Evolutionary conservation across 2,113 vertebrate genomes (phyloP).

Genomic region (Tauraco erythrolophus): DNA sequence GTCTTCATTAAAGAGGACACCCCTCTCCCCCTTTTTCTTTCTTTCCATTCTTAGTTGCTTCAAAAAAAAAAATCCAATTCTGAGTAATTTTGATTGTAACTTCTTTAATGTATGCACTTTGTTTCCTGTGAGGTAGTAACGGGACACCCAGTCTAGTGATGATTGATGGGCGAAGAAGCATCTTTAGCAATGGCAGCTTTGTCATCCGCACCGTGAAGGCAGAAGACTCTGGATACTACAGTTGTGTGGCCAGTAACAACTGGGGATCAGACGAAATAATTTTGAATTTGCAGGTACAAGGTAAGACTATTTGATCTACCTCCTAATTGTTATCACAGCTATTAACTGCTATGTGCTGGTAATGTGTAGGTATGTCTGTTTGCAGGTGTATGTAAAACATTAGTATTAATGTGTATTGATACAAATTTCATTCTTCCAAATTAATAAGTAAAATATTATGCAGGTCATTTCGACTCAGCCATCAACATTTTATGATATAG

Average conservation of each 20-base stretch:
- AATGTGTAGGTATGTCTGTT: neutral
- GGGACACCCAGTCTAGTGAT: constrained; percentile 92
- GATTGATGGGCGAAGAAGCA: constrained; percentile 91
- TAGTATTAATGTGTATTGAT: neutral
- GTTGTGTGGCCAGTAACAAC: constrained; percentile 94
- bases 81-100: constrained; percentile 80
- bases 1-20: neutral
- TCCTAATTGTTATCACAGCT: accelerated
- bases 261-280: constrained; percentile 98
- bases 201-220: constrained; percentile 97
- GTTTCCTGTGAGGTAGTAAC: constrained; percentile 91
- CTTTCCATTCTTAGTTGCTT: neutral
- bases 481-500: neutral
- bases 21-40: neutral
- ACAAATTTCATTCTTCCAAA: neutral
- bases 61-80: neutral
- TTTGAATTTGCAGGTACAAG: constrained; percentile 97
- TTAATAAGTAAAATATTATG: neutral
- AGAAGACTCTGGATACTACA: constrained; percentile 98
- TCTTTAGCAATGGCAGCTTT: constrained; percentile 96
- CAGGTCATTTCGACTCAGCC: neutral
- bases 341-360: neutral
- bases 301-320: constrained; percentile 60
- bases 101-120: constrained; percentile 84
- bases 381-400: neutral